Evolutionary conservation across 2,888 invertebrate species (phyloP).

Genomic region (Andricus quercusramuli): DNA sequence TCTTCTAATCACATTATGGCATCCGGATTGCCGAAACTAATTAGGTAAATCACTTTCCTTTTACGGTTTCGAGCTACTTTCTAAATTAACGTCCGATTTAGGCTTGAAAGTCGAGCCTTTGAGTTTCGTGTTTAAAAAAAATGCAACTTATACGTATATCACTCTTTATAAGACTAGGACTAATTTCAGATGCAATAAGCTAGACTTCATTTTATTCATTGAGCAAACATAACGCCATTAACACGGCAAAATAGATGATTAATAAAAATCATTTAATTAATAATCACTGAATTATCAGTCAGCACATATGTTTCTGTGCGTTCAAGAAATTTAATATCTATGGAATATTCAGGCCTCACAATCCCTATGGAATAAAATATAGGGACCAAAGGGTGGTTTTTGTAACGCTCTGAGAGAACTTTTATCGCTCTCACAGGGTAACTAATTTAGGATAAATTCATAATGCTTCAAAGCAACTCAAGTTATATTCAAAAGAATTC

Average conservation of each 20-base stretch:
- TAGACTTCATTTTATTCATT: constrained; percentile 52
- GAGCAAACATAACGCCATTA: constrained; percentile 45
- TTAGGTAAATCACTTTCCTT: constrained; percentile 43
- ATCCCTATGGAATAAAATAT: too few species aligned
- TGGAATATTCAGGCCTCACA: not conserved
- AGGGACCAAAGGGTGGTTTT: too few species aligned
- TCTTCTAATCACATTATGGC: constrained; percentile 73
- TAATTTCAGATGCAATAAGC: constrained; percentile 64
- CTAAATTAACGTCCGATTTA: constrained; percentile 61
- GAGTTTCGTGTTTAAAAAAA: constrained; percentile 45
- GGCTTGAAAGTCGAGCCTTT: constrained; percentile 69
- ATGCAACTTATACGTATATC: constrained; percentile 70
- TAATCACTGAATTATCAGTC: constrained; percentile 35
- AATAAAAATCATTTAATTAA: constrained; percentile 11
- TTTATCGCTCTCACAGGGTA: too few species aligned
- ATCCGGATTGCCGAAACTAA: constrained; percentile 64
- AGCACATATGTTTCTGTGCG: constrained; percentile 11
- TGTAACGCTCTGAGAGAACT: too few species aligned
- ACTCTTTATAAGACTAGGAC: constrained; percentile 74
- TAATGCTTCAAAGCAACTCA: too few species aligned
- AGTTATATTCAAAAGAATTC: too few species aligned
- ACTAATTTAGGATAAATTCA: too few species aligned
- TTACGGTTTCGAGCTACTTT: constrained; percentile 56
- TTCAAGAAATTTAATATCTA: constrained; percentile 31
- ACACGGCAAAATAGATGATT: not conserved